Evolutionary conservation across 2,888 invertebrate genomes (phyloP).

Genomic region (Odontomyia ornata): DNA sequence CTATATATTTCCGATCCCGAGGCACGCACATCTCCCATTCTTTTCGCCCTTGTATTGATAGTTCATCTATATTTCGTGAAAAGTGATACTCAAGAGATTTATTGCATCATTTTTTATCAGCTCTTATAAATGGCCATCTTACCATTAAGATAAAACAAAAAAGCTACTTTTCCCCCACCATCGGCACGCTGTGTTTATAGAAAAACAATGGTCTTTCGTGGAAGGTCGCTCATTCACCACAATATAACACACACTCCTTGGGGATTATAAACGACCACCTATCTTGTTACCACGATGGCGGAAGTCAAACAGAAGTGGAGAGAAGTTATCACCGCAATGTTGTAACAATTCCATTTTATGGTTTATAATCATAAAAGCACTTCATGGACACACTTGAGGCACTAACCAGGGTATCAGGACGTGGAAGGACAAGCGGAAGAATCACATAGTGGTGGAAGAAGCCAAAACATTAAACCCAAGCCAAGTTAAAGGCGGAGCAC

Average conservation of each 20-base stretch:
- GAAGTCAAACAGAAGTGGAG: constrained; percentile 3
- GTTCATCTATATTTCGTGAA: constrained; percentile 23
- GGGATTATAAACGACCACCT: constrained; percentile 49
- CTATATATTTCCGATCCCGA: neutral
- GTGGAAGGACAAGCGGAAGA: neutral
- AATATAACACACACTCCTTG: constrained; percentile 29
- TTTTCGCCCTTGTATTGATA: neutral
- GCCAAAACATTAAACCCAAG: constrained; percentile 8
- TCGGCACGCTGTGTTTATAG: constrained; percentile 41
- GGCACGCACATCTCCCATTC: neutral
- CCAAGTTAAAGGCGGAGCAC: neutral
- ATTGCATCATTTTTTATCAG: constrained; percentile 49
- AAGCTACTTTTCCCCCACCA: neutral
- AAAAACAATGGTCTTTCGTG: constrained; percentile 46
- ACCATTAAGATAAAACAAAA: constrained; percentile 48
- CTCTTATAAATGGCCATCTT: constrained; percentile 48
- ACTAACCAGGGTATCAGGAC: constrained; percentile 1
- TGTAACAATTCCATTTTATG: constrained; percentile 45
- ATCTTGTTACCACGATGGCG: constrained; percentile 46
- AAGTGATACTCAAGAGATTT: constrained; percentile 43
- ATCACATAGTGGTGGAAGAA: neutral
- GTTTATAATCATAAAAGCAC: constrained; percentile 44
- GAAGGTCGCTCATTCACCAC: constrained; percentile 31
- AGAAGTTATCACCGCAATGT: constrained; percentile 47
- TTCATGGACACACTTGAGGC: constrained; percentile 34